These are phyloP conservation scores for Meda fulgida DNA, from an alignment of 2,797 vertebrate genomes.

Conservation along the genomic window DNA sequence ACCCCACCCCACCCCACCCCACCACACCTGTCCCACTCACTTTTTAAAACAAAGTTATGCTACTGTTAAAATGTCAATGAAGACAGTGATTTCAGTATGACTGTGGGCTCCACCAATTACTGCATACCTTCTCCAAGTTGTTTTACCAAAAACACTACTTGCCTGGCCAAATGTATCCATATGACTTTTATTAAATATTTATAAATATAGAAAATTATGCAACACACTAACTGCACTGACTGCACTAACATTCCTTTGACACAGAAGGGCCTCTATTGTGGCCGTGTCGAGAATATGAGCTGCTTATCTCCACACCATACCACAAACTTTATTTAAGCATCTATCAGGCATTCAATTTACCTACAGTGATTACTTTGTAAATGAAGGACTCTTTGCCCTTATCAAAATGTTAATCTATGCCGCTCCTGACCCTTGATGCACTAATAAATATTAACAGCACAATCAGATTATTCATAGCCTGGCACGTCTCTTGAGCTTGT, in stretches of 20 bases:
- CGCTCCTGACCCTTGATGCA: slow-evolving; percentile 24
- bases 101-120: background rate
- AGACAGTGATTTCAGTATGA: background rate
- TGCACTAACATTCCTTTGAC: background rate
- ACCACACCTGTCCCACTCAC: no score
- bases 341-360: slow-evolving; percentile 18
- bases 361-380: slow-evolving; percentile 31
- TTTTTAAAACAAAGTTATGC: no score
- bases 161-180: background rate
- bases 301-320: no score
- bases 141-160: background rate
- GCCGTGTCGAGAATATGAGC: background rate
- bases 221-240: no score
- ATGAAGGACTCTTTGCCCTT: slow-evolving; percentile 36
- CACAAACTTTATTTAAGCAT: slow-evolving; percentile 18
- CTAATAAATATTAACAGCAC: slow-evolving; percentile 43
- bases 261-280: background rate
- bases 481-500: slow-evolving; percentile 16
- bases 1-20: no score
- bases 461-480: slow-evolving; percentile 32
- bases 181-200: background rate
- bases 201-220: background rate
- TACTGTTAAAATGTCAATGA: background rate
- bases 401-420: slow-evolving; percentile 46
- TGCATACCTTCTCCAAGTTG: background rate